These are phyloP conservation scores for Cheirogaleus medius DNA, from an alignment of 2,113 vertebrate genomes.

Conservation along the genomic window DNA sequence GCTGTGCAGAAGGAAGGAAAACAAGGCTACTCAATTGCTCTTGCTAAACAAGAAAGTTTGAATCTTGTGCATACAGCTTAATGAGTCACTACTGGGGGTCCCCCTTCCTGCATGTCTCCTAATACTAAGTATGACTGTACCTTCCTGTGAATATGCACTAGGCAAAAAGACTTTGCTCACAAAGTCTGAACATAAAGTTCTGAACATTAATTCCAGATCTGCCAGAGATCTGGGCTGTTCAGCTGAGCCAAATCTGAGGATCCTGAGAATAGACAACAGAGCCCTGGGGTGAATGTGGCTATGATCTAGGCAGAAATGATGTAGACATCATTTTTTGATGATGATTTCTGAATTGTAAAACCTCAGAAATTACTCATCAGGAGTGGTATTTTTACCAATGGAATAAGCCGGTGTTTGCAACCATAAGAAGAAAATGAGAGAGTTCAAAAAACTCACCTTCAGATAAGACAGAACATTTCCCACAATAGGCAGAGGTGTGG, in stretches of 20 bases:
- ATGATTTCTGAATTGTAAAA: too few species aligned
- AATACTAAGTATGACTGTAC: not conserved
- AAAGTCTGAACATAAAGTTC: not conserved
- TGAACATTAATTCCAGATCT: not conserved
- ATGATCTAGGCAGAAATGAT: too few species aligned
- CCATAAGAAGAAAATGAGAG: too few species aligned
- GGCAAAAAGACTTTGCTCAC: not conserved
- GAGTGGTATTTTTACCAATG: too few species aligned
- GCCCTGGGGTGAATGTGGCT: too few species aligned
- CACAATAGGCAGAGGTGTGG: constrained; percentile 86
- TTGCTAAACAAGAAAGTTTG: not conserved
- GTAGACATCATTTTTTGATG: too few species aligned
- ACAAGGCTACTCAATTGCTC: not conserved
- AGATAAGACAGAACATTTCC: constrained; percentile 82
- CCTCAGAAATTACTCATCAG: too few species aligned
- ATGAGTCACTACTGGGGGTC: not conserved
- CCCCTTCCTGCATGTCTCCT: not conserved
- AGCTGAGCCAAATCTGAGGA: too few species aligned
- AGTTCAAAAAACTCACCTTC: constrained; percentile 1
- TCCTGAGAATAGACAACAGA: too few species aligned
- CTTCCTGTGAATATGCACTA: not conserved
- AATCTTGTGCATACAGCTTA: not conserved
- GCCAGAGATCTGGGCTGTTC: too few species aligned
- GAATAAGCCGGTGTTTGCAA: too few species aligned
- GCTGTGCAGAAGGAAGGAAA: not conserved